Percentiles rank a stretch among this genome's conserved stretches.
These are phyloP conservation scores for Acropora tenuis DNA, from an alignment of 64 coral and sea anemone species.

Conservation along the genomic window DNA sequence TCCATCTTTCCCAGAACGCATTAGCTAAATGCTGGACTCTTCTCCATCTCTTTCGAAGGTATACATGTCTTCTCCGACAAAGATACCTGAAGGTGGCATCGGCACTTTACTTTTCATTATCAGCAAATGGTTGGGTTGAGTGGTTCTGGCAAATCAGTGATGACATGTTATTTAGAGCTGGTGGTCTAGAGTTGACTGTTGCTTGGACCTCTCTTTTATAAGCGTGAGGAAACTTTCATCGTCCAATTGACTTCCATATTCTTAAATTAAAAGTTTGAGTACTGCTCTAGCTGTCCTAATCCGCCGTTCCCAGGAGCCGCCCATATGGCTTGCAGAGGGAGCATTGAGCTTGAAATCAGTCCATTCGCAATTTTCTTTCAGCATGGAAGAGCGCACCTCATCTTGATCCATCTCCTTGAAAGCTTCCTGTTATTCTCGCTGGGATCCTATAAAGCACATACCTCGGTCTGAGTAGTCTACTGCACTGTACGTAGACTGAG, in stretches of 20 bases:
- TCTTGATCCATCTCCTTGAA: constrained; percentile 21
- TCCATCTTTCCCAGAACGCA: constrained; percentile 16
- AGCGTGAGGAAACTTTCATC: constrained; percentile 35
- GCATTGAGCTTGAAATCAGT: constrained; percentile 44
- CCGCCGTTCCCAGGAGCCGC: neutral
- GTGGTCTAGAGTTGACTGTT: constrained; percentile 26
- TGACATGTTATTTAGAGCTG: neutral
- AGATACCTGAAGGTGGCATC: constrained; percentile 51
- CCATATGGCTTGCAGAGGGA: constrained; percentile 21
- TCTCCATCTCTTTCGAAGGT: constrained; percentile 19
- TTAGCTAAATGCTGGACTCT: constrained; percentile 44
- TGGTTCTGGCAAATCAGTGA: constrained; percentile 31
- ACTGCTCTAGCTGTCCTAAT: constrained; percentile 38
- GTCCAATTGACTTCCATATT: constrained; percentile 43
- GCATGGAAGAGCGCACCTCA: neutral
- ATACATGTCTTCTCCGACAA: constrained; percentile 34
- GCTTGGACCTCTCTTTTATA: constrained; percentile 5
- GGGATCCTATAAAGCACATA: constrained; percentile 9
- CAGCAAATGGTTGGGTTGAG: constrained; percentile 16
- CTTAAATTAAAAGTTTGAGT: constrained; percentile 11
- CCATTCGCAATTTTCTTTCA: constrained; percentile 46
- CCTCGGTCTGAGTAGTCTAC: constrained; percentile 45
- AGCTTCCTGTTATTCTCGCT: constrained; percentile 12
- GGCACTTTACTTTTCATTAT: constrained; percentile 44
- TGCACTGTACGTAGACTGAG: constrained; percentile 41